Evolutionary conservation across 2,888 invertebrate genomes (phyloP).

Genomic region (Caenorhabditis drosophilae): DNA sequence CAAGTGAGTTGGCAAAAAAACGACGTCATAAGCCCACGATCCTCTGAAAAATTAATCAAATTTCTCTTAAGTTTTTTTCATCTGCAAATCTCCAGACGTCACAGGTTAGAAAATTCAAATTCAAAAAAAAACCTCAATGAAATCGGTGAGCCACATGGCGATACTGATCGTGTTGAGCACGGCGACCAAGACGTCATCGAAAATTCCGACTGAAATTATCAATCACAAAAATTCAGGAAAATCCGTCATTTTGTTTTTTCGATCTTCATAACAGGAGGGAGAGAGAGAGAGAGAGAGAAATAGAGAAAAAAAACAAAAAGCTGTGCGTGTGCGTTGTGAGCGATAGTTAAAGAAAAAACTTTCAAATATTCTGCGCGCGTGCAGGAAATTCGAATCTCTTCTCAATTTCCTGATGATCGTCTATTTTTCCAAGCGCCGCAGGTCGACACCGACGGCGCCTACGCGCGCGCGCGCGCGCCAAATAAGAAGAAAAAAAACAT

Average conservation of each 20-base stretch:
- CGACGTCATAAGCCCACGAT: slow-evolving; percentile 67
- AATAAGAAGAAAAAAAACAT: no score
- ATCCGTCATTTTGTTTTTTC: no score
- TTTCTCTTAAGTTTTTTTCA: neutral
- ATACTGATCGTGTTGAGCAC: slow-evolving; percentile 63
- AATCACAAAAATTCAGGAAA: no score
- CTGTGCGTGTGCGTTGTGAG: slow-evolving; percentile 12
- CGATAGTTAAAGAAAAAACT: no score
- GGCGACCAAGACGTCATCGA: slow-evolving; percentile 68
- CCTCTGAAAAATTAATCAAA: slow-evolving; percentile 49
- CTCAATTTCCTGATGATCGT: no score
- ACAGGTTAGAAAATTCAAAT: neutral
- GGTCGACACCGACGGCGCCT: no score
- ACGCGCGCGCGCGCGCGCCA: no score
- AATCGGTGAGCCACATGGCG: slow-evolving; percentile 63
- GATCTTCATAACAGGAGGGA: neutral
- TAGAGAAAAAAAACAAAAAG: neutral
- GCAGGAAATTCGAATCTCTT: no score
- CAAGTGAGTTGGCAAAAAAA: slow-evolving; percentile 73
- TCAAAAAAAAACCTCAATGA: slow-evolving; percentile 33
- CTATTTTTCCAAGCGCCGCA: no score
- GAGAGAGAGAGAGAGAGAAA: neutral
- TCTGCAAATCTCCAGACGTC: neutral
- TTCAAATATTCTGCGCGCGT: no score
- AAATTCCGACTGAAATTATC: slow-evolving; percentile 61